phyloP scores from a whole-genome alignment of 2,113 vertebrate genomes.

The Erythrolamprus reginae region DNA sequence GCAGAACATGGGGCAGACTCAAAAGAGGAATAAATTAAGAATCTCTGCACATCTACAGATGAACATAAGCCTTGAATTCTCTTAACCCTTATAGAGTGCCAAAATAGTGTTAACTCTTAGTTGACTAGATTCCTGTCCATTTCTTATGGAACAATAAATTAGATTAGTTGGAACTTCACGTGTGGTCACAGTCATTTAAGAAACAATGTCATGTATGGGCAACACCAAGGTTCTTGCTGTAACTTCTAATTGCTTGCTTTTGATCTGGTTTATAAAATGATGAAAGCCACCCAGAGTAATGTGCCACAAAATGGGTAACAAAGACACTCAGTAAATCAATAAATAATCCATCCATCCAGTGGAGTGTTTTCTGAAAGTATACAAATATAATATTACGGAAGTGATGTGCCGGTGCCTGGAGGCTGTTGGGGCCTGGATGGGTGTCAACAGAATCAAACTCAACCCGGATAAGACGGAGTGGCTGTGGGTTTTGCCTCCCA shows the following conservation, averaged over 20 bases:
- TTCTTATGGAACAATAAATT: background rate
- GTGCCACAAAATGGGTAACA: background rate
- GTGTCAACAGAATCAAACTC: too few relatives aligned
- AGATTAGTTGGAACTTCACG: background rate
- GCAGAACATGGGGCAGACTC: background rate
- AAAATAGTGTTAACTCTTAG: background rate
- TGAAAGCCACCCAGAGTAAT: background rate
- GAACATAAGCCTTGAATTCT: background rate
- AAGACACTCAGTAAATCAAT: background rate
- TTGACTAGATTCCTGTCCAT: background rate
- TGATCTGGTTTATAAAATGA: background rate
- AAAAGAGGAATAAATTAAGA: background rate
- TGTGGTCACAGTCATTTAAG: background rate
- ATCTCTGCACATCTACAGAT: background rate
- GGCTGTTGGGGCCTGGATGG: too few relatives aligned
- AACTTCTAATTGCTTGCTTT: background rate
- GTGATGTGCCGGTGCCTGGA: too few relatives aligned
- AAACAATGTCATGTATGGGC: too few relatives aligned
- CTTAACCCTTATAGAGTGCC: background rate
- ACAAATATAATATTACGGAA: background rate
- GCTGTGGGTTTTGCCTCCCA: too few relatives aligned
- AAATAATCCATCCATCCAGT: background rate
- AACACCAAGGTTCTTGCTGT: background rate
- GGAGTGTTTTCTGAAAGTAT: background rate
- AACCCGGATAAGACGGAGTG: too few relatives aligned